Evolutionary conservation across 2,113 vertebrate species (phyloP).

Genomic region (Delphinapterus leucas): DNA sequence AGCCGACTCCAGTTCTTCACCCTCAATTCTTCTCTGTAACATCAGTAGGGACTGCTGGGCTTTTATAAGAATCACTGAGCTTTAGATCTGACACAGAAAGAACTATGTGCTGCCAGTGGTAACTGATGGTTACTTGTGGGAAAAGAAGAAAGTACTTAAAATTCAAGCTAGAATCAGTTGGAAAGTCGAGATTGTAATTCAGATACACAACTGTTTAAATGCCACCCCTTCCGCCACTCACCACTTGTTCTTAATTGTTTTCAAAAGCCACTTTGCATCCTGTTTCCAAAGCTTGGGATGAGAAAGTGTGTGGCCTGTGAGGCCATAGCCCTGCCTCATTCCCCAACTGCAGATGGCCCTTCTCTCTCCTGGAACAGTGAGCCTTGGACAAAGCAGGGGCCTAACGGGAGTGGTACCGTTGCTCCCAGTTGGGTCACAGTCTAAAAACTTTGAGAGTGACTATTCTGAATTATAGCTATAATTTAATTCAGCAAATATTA

Average conservation of each 20-base stretch:
- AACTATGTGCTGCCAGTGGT: background rate
- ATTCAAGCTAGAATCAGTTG: background rate
- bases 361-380: background rate
- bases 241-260: background rate
- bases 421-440: background rate
- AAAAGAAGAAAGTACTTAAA: background rate
- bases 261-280: background rate
- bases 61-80: constrained; percentile 1
- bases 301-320: rapidly evolving
- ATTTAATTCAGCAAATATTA: background rate
- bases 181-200: background rate
- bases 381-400: background rate
- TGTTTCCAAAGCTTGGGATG: background rate
- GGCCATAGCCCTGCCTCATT: too few relatives aligned
- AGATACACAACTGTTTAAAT: background rate
- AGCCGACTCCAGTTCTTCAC: background rate
- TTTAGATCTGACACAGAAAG: background rate
- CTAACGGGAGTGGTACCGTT: background rate
- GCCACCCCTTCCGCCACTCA: background rate
- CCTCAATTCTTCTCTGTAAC: background rate
- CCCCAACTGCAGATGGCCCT: background rate
- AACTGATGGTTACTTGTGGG: background rate
- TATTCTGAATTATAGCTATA: background rate
- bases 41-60: background rate
- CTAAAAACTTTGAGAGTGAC: background rate